Evolutionary conservation across 2,797 vertebrate genomes (phyloP).

Genomic region (Enteromius afrohamiltoni): DNA sequence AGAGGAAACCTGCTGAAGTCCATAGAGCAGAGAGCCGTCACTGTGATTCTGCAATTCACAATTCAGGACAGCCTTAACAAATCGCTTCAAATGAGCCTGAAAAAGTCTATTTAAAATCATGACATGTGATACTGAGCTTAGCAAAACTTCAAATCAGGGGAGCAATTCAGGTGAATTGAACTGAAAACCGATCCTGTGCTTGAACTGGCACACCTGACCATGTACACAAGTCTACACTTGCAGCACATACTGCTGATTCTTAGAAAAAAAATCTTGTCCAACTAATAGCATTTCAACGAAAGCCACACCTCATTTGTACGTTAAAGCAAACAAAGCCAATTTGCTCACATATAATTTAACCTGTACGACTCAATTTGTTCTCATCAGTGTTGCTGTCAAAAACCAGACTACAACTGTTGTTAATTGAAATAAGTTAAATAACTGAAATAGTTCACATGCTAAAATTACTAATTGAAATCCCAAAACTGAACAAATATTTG

Average conservation of each 20-base stretch:
- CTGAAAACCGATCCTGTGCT: conserved; percentile 3
- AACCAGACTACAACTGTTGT: neutral
- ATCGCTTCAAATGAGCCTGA: neutral
- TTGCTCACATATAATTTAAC: neutral
- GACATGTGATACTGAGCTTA: neutral
- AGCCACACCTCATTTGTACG: neutral
- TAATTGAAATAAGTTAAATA: neutral
- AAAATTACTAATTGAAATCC: neutral
- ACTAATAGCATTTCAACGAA: neutral
- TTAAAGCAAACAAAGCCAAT: neutral
- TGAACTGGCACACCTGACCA: neutral
- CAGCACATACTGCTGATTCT: neutral
- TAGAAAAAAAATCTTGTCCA: neutral
- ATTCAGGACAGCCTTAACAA: neutral
- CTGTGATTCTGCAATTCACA: conserved; percentile 43
- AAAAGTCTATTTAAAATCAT: neutral
- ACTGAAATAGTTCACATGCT: neutral
- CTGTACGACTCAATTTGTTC: no score
- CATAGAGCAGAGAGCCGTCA: conserved; percentile 85
- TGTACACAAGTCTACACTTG: conserved; percentile 49
- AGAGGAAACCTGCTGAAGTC: conserved; percentile 94
- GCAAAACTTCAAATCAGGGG: neutral
- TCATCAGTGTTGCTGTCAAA: neutral
- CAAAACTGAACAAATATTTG: neutral
- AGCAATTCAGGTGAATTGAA: conserved; percentile 4